phyloP scores from a whole-genome alignment of 2,797 vertebrate genomes.

The Manis pentadactyla region DNA sequence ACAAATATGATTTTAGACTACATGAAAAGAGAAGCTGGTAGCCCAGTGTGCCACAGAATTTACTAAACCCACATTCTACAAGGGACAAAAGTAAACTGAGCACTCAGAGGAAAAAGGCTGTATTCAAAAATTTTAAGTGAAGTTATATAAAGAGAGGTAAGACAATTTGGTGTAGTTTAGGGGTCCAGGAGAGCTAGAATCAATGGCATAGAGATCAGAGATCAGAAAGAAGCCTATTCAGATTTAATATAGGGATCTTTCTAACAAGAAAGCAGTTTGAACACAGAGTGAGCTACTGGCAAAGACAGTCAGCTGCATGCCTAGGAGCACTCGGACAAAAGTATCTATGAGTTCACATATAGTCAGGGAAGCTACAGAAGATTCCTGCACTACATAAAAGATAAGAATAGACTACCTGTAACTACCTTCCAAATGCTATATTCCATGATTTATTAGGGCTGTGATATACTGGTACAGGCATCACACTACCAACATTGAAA shows the following conservation, averaged over 20 bases:
- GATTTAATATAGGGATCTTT: background rate
- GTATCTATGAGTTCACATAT: background rate
- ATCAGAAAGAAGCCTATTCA: background rate
- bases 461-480: background rate
- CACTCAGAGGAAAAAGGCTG: background rate
- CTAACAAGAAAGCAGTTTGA: background rate
- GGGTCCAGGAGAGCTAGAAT: background rate
- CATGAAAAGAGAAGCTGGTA: background rate
- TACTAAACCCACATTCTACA: background rate
- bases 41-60: background rate
- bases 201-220: background rate
- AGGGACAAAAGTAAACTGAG: background rate
- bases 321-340: background rate
- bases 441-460: background rate
- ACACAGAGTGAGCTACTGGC: background rate
- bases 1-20: background rate
- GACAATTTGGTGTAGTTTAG: background rate
- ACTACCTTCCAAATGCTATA: background rate
- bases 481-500: background rate
- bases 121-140: background rate
- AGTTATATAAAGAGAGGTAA: background rate
- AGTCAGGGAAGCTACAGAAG: background rate
- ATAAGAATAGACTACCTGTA: background rate
- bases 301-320: background rate
- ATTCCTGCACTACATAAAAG: background rate